phyloP scores from a whole-genome alignment of 2,888 invertebrate genomes.

The Ectropis crepuscularia region DNA sequence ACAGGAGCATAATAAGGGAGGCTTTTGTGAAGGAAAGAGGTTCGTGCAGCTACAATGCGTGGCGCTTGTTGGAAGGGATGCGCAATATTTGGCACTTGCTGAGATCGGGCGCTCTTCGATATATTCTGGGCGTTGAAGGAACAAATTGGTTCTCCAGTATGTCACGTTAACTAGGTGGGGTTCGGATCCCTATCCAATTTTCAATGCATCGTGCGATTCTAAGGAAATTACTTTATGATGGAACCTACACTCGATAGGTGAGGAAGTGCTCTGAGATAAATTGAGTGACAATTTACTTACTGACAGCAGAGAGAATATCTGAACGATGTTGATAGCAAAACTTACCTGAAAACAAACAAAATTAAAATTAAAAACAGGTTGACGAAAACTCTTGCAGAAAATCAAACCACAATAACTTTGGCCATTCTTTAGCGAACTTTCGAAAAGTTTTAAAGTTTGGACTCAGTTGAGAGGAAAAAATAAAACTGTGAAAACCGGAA shows the following conservation, averaged over 20 bases:
- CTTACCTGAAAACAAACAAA: conserved; percentile 53
- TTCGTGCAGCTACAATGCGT: conserved; percentile 77
- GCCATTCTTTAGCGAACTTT: conserved; percentile 19
- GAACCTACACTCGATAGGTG: conserved; percentile 31
- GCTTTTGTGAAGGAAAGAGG: conserved; percentile 81
- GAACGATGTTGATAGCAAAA: conserved; percentile 24
- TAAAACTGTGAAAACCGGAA: conserved; percentile 32
- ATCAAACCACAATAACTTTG: conserved; percentile 25
- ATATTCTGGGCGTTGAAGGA: conserved; percentile 64
- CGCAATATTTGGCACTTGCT: conserved; percentile 67
- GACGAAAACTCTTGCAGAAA: conserved; percentile 10
- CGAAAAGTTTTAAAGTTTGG: conserved; percentile 25
- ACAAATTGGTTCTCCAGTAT: conserved; percentile 62
- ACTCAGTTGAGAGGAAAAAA: conserved; percentile 24
- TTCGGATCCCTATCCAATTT: conserved; percentile 61
- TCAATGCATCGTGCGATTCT: conserved; percentile 52
- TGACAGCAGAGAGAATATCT: conserved; percentile 1
- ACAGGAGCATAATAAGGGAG: conserved; percentile 81
- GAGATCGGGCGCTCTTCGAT: conserved; percentile 62
- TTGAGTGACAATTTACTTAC: conserved; percentile 30
- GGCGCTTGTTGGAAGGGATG: conserved; percentile 62
- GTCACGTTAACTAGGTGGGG: conserved; percentile 56
- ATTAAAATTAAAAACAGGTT: conserved; percentile 8
- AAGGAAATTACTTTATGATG: conserved; percentile 48
- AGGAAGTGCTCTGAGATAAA: conserved; percentile 20